Evolutionary conservation across 2,888 invertebrate species (phyloP).

Genomic region (Cheilosia vulpina): DNA sequence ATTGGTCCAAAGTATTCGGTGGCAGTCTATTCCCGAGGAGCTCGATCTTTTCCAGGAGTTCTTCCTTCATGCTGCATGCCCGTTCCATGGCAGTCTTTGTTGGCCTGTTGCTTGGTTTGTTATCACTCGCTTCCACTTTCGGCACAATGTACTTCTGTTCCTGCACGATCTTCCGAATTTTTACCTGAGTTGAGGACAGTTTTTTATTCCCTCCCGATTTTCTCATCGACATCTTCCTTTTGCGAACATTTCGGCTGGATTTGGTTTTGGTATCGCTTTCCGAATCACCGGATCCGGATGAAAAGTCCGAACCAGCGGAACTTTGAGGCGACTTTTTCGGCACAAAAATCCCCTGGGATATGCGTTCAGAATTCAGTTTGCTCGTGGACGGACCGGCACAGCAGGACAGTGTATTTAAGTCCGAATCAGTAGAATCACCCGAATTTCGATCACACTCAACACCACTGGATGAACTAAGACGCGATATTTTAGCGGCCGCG

Average conservation of each 20-base stretch:
- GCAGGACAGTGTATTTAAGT: too few relatives aligned
- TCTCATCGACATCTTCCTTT: slow-evolving; percentile 84
- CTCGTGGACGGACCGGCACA: slow-evolving; percentile 75
- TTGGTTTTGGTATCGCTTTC: slow-evolving; percentile 93
- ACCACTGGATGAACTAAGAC: slow-evolving; percentile 86
- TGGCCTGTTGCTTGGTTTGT: slow-evolving; percentile 84
- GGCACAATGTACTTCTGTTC: slow-evolving; percentile 82
- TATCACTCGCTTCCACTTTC: slow-evolving; percentile 81
- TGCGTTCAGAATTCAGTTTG: slow-evolving; percentile 82
- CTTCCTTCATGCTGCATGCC: slow-evolving; percentile 96
- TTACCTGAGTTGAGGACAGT: slow-evolving; percentile 89
- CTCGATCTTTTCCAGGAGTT: slow-evolving; percentile 93
- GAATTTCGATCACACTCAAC: slow-evolving; percentile 85
- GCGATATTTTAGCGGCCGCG: slow-evolving; percentile 80
- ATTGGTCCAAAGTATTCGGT: slow-evolving; percentile 98
- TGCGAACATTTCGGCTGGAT: slow-evolving; percentile 91
- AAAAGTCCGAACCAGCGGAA: too few relatives aligned
- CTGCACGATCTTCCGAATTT: slow-evolving; percentile 88
- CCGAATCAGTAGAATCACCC: slow-evolving; percentile 77
- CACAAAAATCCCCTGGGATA: slow-evolving; percentile 87
- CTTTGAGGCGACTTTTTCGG: too few relatives aligned
- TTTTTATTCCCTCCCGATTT: slow-evolving; percentile 71
- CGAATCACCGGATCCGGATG: slow-evolving; percentile 83
- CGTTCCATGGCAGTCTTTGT: slow-evolving; percentile 94
- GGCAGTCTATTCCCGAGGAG: slow-evolving; percentile 93